Evolutionary conservation across 2,797 vertebrate species (phyloP).

Genomic region (Eleutherodactylus coqui): DNA sequence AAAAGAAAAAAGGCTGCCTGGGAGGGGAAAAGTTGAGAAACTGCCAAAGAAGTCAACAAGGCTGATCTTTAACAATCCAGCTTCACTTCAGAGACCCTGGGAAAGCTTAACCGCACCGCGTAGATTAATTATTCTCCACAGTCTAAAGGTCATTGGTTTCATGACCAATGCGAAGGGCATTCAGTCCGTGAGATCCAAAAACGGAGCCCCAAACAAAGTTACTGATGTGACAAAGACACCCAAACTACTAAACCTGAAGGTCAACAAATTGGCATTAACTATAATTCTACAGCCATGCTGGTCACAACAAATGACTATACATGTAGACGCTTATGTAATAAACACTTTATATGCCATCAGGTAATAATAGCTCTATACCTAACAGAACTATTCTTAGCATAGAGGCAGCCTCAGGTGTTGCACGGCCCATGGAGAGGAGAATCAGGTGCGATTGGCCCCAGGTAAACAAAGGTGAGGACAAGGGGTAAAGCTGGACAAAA

Average conservation of each 20-base stretch:
- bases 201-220: not conserved
- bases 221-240: not conserved
- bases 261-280: not conserved
- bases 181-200: not conserved
- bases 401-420: too few relatives aligned
- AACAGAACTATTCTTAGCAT: too few relatives aligned
- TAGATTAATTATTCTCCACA: constrained; percentile 60
- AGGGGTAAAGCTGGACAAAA: too few relatives aligned
- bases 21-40: not conserved
- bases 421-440: too few relatives aligned
- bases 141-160: constrained; percentile 47
- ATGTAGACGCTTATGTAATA: too few relatives aligned
- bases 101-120: constrained; percentile 44
- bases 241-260: not conserved
- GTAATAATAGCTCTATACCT: too few relatives aligned
- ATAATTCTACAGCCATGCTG: too few relatives aligned
- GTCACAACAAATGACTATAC: too few relatives aligned
- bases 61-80: constrained; percentile 54
- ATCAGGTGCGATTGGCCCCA: too few relatives aligned
- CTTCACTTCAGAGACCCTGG: constrained; percentile 47
- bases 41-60: constrained; percentile 62
- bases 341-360: too few relatives aligned
- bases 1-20: not conserved
- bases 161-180: constrained; percentile 10
- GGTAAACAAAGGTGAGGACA: too few relatives aligned